phyloP scores from a whole-genome alignment of 2,888 invertebrate genomes.

The Cephalotes varians region DNA sequence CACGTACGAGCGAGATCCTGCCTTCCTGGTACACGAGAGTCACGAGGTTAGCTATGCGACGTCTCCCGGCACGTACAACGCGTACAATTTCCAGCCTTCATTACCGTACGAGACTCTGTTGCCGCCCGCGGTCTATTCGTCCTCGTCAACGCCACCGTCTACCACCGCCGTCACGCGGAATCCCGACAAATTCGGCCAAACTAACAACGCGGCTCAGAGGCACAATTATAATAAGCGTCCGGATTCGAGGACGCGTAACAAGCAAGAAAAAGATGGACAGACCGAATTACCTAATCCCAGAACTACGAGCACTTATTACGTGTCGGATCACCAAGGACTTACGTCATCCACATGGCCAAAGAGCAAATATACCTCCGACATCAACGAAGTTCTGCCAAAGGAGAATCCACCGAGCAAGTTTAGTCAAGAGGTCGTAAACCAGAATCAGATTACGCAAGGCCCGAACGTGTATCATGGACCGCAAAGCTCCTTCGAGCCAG shows the following conservation, averaged over 20 bases:
- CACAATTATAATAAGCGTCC: constrained; percentile 62
- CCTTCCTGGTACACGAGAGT: constrained; percentile 82
- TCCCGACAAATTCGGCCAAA: constrained; percentile 69
- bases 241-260: constrained; percentile 21
- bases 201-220: constrained; percentile 55
- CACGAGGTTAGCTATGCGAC: constrained; percentile 83
- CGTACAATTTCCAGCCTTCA: constrained; percentile 79
- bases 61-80: constrained; percentile 73
- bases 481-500: constrained; percentile 74
- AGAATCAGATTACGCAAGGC: constrained; percentile 70
- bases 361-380: constrained; percentile 77
- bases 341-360: constrained; percentile 75
- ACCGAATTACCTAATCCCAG: constrained; percentile 54
- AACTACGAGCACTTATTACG: constrained; percentile 74
- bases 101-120: constrained; percentile 78
- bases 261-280: constrained; percentile 53
- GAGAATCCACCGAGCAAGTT: constrained; percentile 80
- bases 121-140: constrained; percentile 73
- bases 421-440: constrained; percentile 66
- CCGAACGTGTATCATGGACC: constrained; percentile 78
- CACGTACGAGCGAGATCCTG: constrained; percentile 79
- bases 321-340: constrained; percentile 77
- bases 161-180: constrained; percentile 64
- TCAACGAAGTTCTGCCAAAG: constrained; percentile 82
- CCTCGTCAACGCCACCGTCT: constrained; percentile 52